Evolutionary conservation across 2,113 vertebrate species (phyloP).

Genomic region (Arothron firmamentum): DNA sequence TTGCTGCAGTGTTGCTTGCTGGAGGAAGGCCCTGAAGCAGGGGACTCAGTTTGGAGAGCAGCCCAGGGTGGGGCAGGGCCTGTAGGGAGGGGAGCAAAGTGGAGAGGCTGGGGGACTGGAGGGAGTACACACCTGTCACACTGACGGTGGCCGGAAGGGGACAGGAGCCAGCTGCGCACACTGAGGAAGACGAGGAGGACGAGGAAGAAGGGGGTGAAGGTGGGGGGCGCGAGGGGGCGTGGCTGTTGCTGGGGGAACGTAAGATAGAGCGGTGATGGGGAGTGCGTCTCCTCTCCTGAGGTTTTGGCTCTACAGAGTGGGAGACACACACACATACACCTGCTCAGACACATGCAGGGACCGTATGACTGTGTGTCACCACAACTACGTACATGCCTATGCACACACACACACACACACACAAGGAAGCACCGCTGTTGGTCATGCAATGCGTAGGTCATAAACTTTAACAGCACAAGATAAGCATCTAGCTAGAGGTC

Average conservation of each 20-base stretch:
- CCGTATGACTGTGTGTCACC: neutral
- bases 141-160: conserved; percentile 75
- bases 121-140: conserved; percentile 83
- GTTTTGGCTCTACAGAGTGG: conserved; percentile 76
- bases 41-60: conserved; percentile 71
- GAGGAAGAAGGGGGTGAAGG: conserved; percentile 68
- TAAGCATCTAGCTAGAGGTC: too few relatives aligned
- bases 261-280: conserved; percentile 78
- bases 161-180: conserved; percentile 67
- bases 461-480: too few relatives aligned
- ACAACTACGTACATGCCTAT: too few relatives aligned
- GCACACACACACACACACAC: too few relatives aligned
- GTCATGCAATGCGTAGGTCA: too few relatives aligned
- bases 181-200: conserved; percentile 65
- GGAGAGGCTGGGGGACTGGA: conserved; percentile 66
- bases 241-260: conserved; percentile 74
- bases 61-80: conserved; percentile 56
- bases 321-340: conserved; percentile 50
- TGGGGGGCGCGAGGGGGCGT: conserved; percentile 53
- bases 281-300: conserved; percentile 81
- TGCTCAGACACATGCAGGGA: conserved; percentile 42
- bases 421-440: too few relatives aligned
- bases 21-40: conserved; percentile 64
- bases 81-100: conserved; percentile 71
- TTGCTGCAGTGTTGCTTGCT: conserved; percentile 44